phyloP scores from a whole-genome alignment of 2,888 invertebrate species.

The Hylaea fasciaria region DNA sequence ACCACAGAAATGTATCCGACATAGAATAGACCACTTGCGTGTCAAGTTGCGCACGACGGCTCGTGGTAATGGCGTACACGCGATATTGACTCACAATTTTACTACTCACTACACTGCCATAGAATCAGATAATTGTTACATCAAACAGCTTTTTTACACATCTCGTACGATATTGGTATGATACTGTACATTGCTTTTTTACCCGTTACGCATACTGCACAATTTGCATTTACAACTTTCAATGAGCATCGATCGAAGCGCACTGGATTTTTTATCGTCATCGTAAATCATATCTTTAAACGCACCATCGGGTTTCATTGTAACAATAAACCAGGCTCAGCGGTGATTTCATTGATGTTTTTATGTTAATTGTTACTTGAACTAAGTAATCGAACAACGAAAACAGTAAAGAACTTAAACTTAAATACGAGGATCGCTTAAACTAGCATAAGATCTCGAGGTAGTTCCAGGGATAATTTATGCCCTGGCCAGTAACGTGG shows the following conservation, averaged over 20 bases:
- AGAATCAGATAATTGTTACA: conserved; percentile 52
- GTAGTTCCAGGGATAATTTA: no score
- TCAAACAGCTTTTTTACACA: conserved; percentile 46
- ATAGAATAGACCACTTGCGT: conserved; percentile 42
- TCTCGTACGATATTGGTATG: conserved; percentile 35
- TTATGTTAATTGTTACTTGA: no score
- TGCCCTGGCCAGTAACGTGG: no score
- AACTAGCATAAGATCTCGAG: no score
- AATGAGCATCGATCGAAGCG: conserved; percentile 31
- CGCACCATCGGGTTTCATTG: conserved; percentile 30
- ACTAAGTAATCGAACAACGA: no score
- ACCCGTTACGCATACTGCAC: conserved; percentile 25
- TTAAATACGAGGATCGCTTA: no score
- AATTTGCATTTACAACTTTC: conserved; percentile 27
- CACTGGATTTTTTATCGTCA: conserved; percentile 29
- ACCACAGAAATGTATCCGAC: conserved; percentile 31
- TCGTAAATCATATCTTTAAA: conserved; percentile 35
- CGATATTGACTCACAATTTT: conserved; percentile 48
- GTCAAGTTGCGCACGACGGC: conserved; percentile 48
- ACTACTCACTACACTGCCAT: conserved; percentile 38
- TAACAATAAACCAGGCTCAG: conserved; percentile 10
- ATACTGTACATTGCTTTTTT: conserved; percentile 38
- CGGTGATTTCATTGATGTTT: conserved; percentile 22
- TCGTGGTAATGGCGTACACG: conserved; percentile 42
- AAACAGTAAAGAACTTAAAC: no score